Conservation (phyloP, 2,888 invertebrate genomes). For the Diarsia dahlii region DNA sequence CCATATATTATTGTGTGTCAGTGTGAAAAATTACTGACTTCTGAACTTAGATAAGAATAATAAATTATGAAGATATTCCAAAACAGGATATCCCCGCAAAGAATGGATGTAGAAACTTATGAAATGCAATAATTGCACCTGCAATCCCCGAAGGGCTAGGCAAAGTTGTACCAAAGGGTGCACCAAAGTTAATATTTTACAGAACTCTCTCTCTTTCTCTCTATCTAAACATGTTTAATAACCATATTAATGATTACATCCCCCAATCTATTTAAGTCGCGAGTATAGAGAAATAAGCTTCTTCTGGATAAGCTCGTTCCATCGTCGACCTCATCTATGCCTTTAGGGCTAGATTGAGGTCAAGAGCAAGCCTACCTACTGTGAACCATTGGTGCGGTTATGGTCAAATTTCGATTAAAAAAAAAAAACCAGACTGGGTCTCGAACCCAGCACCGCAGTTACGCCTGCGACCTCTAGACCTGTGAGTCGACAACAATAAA, state of each 20-base stretch:
- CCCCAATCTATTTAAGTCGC: too few species aligned
- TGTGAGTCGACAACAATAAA: background rate
- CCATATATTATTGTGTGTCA: conserved; percentile 39
- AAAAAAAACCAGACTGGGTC: too few species aligned
- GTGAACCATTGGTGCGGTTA: background rate
- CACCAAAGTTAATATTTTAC: background rate
- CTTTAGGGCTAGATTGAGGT: too few species aligned
- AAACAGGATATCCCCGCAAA: conserved; percentile 29
- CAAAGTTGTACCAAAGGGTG: background rate
- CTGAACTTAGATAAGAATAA: conserved; percentile 41
- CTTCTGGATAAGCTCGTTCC: too few species aligned
- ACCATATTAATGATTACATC: background rate
- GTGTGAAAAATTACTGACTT: conserved; percentile 52
- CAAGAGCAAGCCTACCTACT: background rate
- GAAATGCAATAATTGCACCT: background rate
- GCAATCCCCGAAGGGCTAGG: background rate
- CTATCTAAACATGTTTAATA: background rate
- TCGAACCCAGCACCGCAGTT: background rate
- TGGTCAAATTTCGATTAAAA: background rate
- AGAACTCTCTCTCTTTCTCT: background rate
- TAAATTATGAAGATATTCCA: conserved; percentile 19
- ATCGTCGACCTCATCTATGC: too few species aligned
- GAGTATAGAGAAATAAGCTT: too few species aligned
- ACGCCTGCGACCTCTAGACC: background rate
- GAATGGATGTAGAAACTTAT: background rate